Base-by-base conservation (phyloP, 2,113 vertebrate genomes). In the Ophiodon elongatus region DNA sequence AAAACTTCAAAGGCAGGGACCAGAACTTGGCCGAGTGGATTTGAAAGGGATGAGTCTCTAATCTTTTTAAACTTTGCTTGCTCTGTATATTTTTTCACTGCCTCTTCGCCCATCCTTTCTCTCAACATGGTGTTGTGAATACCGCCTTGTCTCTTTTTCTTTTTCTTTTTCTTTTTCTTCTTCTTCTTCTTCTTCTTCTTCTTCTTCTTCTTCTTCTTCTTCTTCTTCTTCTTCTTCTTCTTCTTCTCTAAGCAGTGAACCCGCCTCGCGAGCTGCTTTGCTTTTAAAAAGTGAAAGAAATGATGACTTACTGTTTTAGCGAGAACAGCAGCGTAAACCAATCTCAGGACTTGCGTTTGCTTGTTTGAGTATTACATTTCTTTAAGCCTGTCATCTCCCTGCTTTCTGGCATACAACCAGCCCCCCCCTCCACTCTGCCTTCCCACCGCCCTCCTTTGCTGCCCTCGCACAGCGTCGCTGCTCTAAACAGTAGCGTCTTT, bases 11-110 rank as follows among this genome's bases (percentile, higher is more conserved):
- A 95, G 94, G 80, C 78, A 59, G 62, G 57, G 47, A 84, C n/a
- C 52, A 64, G 67, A 89, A 90, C 83, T 93, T 82, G 70, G 91
- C 90, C 59, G 76, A 82, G 87, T 86, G 94, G 89, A 94, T 95
- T 94, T 93, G 79, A 95, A 93, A 87, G 88, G 91, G 92, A 94
- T 94, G 94, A 94, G 88, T 88, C 92, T 84, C 73, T 95, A 94
- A 96, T 96, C 92, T 94, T 84, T 92, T 93, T 95, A 89, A 95
- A 95, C 92, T 95, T 94, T 89, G 91, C 93, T 93, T 92, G 94
- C 92, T 84, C 91, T 70, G 87, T 94, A 65, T 88, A 80, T 94
- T 94, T 94, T 88, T 69, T 71, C 73, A 35, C 74, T 87, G 80
- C 64, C 41, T 86, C 84, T 82, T 80, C 10, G 4, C 79, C 70